These are phyloP conservation scores for Elymnias hypermnestra DNA, from an alignment of 1,140 invertebrate genomes.

Conservation along the genomic window DNA sequence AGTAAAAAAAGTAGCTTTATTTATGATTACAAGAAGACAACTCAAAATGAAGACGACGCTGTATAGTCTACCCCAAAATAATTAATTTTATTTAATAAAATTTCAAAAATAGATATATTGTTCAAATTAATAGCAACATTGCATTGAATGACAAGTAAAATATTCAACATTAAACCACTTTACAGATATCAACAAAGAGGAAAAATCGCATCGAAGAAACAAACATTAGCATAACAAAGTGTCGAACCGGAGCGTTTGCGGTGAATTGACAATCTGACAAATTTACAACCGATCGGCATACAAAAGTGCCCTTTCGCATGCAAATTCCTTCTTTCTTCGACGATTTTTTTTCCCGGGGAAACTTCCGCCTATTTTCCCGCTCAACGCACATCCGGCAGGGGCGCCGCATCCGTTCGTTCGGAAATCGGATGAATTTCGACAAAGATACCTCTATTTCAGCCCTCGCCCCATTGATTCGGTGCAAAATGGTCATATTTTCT, in stretches of 20 bases:
- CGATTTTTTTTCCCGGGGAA: constrained; percentile 51
- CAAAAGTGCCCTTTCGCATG: constrained; percentile 66
- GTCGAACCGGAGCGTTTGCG: constrained; percentile 33
- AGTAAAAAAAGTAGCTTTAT: too few species aligned
- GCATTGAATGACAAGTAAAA: background rate
- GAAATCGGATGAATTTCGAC: constrained; percentile 53
- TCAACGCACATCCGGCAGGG: constrained; percentile 59
- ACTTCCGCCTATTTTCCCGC: constrained; percentile 71
- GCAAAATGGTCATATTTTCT: constrained; percentile 46
- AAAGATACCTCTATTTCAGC: constrained; percentile 28
- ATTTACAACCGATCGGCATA: constrained; percentile 50
- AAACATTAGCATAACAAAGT: constrained; percentile 12
- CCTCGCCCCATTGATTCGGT: constrained; percentile 37
- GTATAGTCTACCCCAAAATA: too few species aligned
- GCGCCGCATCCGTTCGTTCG: constrained; percentile 42
- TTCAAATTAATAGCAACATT: too few species aligned
- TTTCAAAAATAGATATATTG: too few species aligned
- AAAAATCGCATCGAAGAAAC: constrained; percentile 18
- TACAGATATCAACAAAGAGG: constrained; percentile 3
- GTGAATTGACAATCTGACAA: constrained; percentile 51
- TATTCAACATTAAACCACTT: constrained; percentile 1
- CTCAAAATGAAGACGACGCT: too few species aligned
- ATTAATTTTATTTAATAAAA: too few species aligned
- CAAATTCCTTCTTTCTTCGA: constrained; percentile 62
- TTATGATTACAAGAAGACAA: too few species aligned